These are phyloP conservation scores for Melanotaenia nigrans DNA, from an alignment of 2,797 vertebrate species.

Conservation along the genomic window DNA sequence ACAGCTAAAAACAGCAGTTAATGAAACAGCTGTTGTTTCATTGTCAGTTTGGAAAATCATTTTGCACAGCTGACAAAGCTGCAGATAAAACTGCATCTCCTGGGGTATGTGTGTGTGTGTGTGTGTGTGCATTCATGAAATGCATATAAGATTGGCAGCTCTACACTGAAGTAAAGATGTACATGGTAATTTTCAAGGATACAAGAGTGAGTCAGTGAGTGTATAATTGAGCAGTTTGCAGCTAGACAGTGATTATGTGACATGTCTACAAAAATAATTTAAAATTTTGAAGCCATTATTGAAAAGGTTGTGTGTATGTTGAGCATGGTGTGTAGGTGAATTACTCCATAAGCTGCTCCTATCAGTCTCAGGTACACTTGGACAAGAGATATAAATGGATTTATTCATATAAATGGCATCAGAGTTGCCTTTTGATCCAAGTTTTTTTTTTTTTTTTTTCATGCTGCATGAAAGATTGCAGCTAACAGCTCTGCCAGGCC, in stretches of 20 bases:
- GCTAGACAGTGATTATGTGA: background rate
- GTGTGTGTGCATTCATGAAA: background rate
- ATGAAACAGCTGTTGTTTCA: conserved; percentile 18
- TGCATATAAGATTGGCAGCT: conserved; percentile 1
- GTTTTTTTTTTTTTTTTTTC: background rate
- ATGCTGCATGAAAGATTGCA: background rate
- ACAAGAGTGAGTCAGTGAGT: conserved; percentile 39
- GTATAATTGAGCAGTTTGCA: conserved; percentile 28
- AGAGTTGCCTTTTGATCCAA: background rate
- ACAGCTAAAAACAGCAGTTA: conserved; percentile 17
- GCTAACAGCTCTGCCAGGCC: background rate
- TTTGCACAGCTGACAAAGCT: conserved; percentile 8
- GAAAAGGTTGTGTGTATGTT: background rate
- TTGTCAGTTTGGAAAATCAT: background rate
- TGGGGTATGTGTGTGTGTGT: too few species aligned
- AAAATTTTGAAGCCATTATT: background rate
- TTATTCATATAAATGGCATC: background rate
- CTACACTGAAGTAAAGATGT: conserved; percentile 30
- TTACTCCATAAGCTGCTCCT: background rate
- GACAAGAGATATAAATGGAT: background rate
- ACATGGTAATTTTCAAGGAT: conserved; percentile 40
- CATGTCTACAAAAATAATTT: conserved; percentile 1
- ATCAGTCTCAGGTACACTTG: background rate
- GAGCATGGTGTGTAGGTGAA: background rate
- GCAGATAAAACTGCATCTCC: background rate